Evolutionary conservation across 2,113 vertebrate species (phyloP).

Genomic region (Eulacestoma nigropectus): DNA sequence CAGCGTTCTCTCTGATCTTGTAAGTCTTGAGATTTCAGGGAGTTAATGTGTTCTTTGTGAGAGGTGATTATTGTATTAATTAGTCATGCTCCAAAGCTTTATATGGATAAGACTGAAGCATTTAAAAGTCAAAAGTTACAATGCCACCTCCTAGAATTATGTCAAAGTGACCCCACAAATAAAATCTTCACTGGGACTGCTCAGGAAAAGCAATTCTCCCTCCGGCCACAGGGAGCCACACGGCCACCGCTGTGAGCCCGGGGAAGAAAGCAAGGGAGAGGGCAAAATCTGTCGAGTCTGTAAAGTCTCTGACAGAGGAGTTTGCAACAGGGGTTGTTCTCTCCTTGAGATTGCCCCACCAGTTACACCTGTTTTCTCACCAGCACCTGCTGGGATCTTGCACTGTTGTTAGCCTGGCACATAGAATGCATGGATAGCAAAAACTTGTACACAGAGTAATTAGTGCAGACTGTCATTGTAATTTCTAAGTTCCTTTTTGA

Average conservation of each 20-base stretch:
- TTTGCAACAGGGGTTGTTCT: neutral
- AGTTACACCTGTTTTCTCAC: neutral
- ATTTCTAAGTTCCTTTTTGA: neutral
- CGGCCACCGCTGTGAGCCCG: neutral
- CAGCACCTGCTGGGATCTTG: neutral
- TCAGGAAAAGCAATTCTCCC: neutral
- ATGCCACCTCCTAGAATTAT: neutral
- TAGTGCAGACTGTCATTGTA: neutral
- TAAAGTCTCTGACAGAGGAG: neutral
- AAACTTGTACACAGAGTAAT: neutral
- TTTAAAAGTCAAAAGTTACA: neutral
- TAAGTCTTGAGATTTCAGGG: neutral
- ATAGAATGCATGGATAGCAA: neutral
- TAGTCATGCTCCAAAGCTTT: neutral
- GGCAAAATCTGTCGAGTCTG: neutral
- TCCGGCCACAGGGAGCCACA: constrained; percentile 13
- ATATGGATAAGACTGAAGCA: neutral
- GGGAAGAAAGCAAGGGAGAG: neutral
- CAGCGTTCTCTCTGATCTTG: neutral
- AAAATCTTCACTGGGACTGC: neutral
- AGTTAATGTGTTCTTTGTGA: constrained; percentile 6
- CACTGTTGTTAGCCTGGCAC: neutral
- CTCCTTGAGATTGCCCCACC: neutral
- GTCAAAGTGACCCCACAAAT: neutral
- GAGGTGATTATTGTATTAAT: constrained; percentile 12